Evolutionary conservation across 1,140 invertebrate species (phyloP).

Genomic region (Leptinotarsa defecta): DNA sequence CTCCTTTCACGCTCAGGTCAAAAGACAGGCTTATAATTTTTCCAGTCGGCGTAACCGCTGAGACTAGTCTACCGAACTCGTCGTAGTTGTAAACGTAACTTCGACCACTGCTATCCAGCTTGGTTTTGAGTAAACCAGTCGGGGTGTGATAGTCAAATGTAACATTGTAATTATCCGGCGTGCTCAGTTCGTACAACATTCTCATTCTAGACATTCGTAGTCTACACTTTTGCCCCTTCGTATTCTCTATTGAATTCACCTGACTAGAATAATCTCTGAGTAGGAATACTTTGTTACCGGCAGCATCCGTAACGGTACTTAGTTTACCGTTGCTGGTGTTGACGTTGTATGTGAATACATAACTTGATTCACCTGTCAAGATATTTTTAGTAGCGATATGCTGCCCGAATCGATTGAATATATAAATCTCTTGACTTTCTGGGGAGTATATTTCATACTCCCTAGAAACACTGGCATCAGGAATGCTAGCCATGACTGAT

Average conservation of each 20-base stretch:
- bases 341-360: conserved; percentile 93
- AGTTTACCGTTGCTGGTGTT: conserved; percentile 95
- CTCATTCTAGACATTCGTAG: conserved; percentile 87
- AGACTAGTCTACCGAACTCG: conserved; percentile 87
- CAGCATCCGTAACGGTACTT: conserved; percentile 87
- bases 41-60: conserved; percentile 90
- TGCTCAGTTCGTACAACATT: conserved; percentile 84
- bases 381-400: conserved; percentile 92
- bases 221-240: conserved; percentile 89
- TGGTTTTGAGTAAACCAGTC: conserved; percentile 84
- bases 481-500: conserved; percentile 90
- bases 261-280: conserved; percentile 85
- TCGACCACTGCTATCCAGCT: conserved; percentile 86
- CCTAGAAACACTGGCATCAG: conserved; percentile 77
- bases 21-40: conserved; percentile 84
- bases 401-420: conserved; percentile 95
- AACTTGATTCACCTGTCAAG: conserved; percentile 87
- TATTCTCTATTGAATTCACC: conserved; percentile 93
- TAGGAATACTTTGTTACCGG: conserved; percentile 91
- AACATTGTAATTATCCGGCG: conserved; percentile 89
- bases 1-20: conserved; percentile 85
- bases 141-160: conserved; percentile 92
- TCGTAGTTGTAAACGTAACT: conserved; percentile 96
- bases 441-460: conserved; percentile 95
- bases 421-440: conserved; percentile 93